Evolutionary conservation across 2,797 vertebrate genomes (phyloP).

Genomic region (Scleropages formosus): DNA sequence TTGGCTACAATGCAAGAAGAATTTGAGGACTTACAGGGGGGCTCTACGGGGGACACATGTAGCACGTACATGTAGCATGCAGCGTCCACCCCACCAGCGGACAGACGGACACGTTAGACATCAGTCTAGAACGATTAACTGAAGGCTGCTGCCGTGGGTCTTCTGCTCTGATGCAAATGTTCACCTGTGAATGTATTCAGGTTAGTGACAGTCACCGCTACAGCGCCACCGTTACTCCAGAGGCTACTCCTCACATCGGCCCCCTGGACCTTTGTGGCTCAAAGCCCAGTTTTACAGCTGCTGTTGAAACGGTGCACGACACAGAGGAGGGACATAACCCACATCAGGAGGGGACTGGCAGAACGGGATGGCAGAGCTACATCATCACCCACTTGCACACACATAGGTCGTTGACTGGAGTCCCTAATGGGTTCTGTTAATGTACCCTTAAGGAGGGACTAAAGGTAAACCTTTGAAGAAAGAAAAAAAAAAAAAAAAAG

Average conservation of each 20-base stretch:
- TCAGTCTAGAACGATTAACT: too few species aligned
- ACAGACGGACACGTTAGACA: too few species aligned
- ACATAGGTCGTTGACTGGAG: too few species aligned
- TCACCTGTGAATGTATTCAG: background rate
- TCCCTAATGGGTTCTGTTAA: too few species aligned
- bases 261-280: too few species aligned
- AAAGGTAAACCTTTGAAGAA: background rate
- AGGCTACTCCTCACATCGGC: background rate
- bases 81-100: too few species aligned
- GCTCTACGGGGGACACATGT: background rate
- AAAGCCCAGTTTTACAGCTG: background rate
- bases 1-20: slow-evolving; percentile 75
- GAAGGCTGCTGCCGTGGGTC: too few species aligned
- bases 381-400: too few species aligned
- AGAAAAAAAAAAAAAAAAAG: slow-evolving; percentile 4
- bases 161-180: background rate
- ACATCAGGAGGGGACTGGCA: too few species aligned
- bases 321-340: background rate
- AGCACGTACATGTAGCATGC: too few species aligned
- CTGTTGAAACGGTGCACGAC: background rate
- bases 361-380: too few species aligned
- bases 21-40: slow-evolving; percentile 14
- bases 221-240: background rate
- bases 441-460: too few species aligned
- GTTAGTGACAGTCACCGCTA: background rate